Percentiles rank a stretch among this genome's conserved stretches.
These are phyloP conservation scores for Polyommatus iphigenia DNA, from an alignment of 2,888 invertebrate genomes.

Conservation along the genomic window DNA sequence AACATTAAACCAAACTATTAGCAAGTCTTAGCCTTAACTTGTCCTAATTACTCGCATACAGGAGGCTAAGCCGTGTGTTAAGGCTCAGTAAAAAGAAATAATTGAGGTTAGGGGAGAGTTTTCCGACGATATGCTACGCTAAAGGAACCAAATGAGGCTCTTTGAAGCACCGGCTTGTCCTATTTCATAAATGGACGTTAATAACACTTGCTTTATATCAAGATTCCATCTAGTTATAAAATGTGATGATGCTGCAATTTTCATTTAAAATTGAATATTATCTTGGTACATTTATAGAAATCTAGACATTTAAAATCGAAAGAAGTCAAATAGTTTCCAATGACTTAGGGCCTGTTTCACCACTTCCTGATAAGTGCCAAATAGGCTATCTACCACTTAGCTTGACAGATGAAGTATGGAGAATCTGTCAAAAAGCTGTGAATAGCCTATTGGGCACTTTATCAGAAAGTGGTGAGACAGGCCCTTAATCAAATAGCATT, in stretches of 20 bases:
- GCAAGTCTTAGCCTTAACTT: too few relatives aligned
- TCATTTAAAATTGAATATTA: not conserved
- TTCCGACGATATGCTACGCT: slow-evolving; percentile 2
- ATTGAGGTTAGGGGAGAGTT: slow-evolving; percentile 8
- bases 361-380: too few relatives aligned
- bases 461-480: too few relatives aligned
- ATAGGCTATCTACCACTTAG: too few relatives aligned
- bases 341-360: too few relatives aligned
- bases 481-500: too few relatives aligned
- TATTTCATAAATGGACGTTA: slow-evolving; percentile 11
- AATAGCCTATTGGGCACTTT: too few relatives aligned
- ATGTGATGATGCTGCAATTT: not conserved
- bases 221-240: not conserved
- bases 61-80: not conserved
- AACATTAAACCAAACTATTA: too few relatives aligned
- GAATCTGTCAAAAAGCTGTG: too few relatives aligned
- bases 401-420: too few relatives aligned
- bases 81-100: slow-evolving; percentile 1
- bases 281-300: not conserved
- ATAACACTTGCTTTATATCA: slow-evolving; percentile 11
- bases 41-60: not conserved
- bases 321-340: too few relatives aligned
- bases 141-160: slow-evolving; percentile 17
- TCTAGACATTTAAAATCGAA: not conserved
- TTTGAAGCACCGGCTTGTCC: slow-evolving; percentile 26